Evolutionary conservation across 1,140 invertebrate species (phyloP), one percentile per base, ranked within the genome.

Genomic region (Hyposmocoma kahamanoa): DNA sequence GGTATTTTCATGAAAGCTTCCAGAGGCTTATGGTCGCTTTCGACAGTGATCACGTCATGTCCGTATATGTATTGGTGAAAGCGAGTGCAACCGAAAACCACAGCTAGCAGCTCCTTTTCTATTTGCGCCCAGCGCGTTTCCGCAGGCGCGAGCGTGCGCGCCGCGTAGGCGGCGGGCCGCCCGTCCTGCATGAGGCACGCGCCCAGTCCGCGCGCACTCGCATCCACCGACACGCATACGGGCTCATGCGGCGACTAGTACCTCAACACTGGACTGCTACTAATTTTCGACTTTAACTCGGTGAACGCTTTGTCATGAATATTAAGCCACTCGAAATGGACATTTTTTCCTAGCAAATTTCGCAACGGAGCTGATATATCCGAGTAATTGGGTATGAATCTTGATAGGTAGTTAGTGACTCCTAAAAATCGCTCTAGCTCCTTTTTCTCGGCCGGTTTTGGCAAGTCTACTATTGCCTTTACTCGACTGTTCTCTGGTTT

Each of bases 21-120:
- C 21, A 87, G 38, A n/a, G 81, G 80, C 49, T 83, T 82, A 48
- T 87, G 84, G 54, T 87, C 84, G 1, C 70, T 86, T 59, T 85
- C 65, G 0, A 80, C 67, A n/a, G 69, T 44, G n/a, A 58, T 26
- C 3, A 44, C 44, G 3, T 15, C 6, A n/a, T 47, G 39, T 0
- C 58, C 53, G 42, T 56, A 55, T 10, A 59, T 32, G 21, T 50
- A 55, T 28, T 45, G 39, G 17, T 56, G 53, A 54, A 68, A 70
- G 47, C 46, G 59, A 39, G 19, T 64, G 52, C 50, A 72, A 50
- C 42, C 65, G 52, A 62, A 72, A 6, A 54, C 39, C 6, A 82
- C 67, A 13, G 56, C 62, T 6, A 66, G 24, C 8, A 67, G 44
- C 52, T 80, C 76, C 47, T 79, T 80, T 62, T 79, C 67, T 20